phyloP scores from a whole-genome alignment of 35 echinoderm and acorn worm species.

The Apostichopus californicus region DNA sequence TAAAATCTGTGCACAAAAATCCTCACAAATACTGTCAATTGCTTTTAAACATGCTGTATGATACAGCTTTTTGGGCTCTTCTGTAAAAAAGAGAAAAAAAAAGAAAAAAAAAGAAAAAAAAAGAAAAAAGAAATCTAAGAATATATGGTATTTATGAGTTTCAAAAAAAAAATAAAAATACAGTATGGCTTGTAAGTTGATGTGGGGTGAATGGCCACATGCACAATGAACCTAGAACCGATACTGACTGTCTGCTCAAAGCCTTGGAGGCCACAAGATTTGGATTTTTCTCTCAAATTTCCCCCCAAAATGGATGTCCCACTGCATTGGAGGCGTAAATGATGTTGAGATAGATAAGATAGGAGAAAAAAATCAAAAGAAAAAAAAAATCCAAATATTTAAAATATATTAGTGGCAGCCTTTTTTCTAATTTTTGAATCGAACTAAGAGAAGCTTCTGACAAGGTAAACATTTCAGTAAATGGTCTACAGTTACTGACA shows the following conservation, averaged over 20 bases:
- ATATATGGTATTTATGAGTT: neutral
- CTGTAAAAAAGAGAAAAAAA: neutral
- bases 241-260: constrained; percentile 11
- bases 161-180: neutral
- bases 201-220: constrained; percentile 51
- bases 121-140: neutral
- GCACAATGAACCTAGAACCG: constrained; percentile 21
- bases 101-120: neutral
- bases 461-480: too few species aligned
- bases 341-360: constrained; percentile 10
- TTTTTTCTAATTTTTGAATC: too few species aligned
- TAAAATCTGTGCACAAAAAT: constrained; percentile 3
- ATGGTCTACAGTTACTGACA: too few species aligned
- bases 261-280: constrained; percentile 29
- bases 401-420: too few species aligned
- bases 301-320: constrained; percentile 35
- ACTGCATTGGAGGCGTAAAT: constrained; percentile 19
- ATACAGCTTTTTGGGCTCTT: neutral
- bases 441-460: too few species aligned
- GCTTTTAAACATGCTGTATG: neutral
- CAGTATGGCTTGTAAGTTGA: neutral
- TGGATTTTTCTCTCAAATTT: constrained; percentile 49
- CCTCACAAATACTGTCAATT: neutral
- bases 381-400: neutral
- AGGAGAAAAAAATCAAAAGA: neutral